These are phyloP conservation scores for Herminia tarsipennalis DNA, from an alignment of 2,888 invertebrate genomes.

Conservation along the genomic window DNA sequence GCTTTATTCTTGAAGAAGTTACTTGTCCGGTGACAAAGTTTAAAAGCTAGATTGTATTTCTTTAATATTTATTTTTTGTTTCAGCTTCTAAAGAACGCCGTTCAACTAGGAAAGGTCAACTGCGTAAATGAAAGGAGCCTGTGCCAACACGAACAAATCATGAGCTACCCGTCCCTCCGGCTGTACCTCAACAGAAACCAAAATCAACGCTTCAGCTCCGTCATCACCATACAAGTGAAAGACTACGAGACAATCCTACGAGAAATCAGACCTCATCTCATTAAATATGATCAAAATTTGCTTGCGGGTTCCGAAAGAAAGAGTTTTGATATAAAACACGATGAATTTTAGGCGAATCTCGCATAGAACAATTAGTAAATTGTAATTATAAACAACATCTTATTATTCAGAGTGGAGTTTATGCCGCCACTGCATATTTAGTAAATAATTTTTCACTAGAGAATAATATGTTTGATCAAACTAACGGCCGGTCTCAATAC, in stretches of 20 bases:
- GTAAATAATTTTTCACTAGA: too few species aligned
- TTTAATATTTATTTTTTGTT: constrained; percentile 18
- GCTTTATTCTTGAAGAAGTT: too few species aligned
- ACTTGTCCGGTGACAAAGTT: too few species aligned
- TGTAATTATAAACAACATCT: neutral
- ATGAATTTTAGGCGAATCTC: constrained; percentile 62
- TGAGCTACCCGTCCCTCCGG: constrained; percentile 70
- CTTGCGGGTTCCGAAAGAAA: constrained; percentile 51
- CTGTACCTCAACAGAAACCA: constrained; percentile 63
- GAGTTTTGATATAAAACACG: constrained; percentile 54
- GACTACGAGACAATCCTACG: constrained; percentile 54
- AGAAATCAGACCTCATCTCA: constrained; percentile 61
- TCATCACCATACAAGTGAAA: constrained; percentile 56
- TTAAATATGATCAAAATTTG: constrained; percentile 53
- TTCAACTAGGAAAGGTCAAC: constrained; percentile 76
- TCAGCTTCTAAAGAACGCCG: constrained; percentile 67
- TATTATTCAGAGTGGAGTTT: too few species aligned
- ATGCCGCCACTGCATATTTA: too few species aligned
- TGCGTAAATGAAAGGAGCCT: constrained; percentile 70
- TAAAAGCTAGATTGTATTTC: too few species aligned
- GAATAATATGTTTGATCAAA: too few species aligned
- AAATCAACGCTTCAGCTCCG: constrained; percentile 55
- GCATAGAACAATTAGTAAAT: constrained; percentile 9
- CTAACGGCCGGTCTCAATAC: too few species aligned
- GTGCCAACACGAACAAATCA: constrained; percentile 74